These are phyloP conservation scores for Cheilosia soror DNA, from an alignment of 2,888 invertebrate genomes.

Conservation along the genomic window DNA sequence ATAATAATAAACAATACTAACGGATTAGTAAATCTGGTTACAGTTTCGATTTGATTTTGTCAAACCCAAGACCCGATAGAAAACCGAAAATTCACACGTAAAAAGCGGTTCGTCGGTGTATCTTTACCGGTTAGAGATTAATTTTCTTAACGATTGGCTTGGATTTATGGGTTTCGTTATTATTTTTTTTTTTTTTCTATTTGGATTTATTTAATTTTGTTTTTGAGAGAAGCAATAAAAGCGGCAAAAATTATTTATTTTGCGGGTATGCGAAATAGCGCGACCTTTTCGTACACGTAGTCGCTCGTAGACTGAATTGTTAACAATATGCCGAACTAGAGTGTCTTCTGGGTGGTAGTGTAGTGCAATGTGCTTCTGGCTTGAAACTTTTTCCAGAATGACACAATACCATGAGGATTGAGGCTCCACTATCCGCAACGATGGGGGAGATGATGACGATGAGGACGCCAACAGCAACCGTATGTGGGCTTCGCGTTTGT, in stretches of 20 bases:
- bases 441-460: conserved; percentile 57
- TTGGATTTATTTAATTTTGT: conserved; percentile 54
- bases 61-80: conserved; percentile 29
- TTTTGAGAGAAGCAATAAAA: conserved; percentile 78
- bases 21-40: conserved; percentile 4
- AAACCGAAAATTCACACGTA: conserved; percentile 56
- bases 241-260: conserved; percentile 78
- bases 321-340: conserved; percentile 71
- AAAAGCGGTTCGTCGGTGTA: conserved; percentile 53
- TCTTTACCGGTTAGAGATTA: conserved; percentile 35
- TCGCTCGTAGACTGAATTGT: conserved; percentile 83
- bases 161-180: conserved; percentile 38
- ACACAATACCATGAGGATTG: conserved; percentile 69
- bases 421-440: conserved; percentile 61
- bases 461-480: conserved; percentile 63
- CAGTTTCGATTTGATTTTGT: conserved; percentile 35
- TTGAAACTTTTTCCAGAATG: conserved; percentile 70
- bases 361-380: conserved; percentile 63
- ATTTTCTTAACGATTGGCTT: conserved; percentile 35
- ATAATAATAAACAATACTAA: conserved; percentile 15
- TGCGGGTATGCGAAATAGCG: conserved; percentile 79
- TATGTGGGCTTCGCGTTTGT: conserved; percentile 68
- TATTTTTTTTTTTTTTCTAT: conserved; percentile 11
- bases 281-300: conserved; percentile 83
- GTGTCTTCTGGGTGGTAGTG: conserved; percentile 65